Evolutionary conservation across 2,113 vertebrate species (phyloP).

Genomic region (Sphyrna mokarran): DNA sequence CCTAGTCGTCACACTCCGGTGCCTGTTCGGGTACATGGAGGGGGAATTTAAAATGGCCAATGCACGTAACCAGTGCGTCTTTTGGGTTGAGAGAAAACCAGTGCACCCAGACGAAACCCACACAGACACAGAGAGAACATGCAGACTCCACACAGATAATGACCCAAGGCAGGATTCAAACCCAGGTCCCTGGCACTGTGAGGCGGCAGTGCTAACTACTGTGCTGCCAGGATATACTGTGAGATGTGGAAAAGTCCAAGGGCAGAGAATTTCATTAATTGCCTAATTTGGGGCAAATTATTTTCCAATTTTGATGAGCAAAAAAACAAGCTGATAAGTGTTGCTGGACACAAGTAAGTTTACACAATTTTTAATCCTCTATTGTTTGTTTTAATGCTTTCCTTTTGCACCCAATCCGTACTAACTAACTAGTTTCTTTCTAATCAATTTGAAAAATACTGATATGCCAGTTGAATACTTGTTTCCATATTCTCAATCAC

Average conservation of each 20-base stretch:
- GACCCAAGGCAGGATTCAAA: too few relatives aligned
- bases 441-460: neutral
- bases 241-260: neutral
- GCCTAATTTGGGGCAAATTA: neutral
- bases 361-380: neutral
- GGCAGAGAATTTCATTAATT: neutral
- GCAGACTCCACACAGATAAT: too few relatives aligned
- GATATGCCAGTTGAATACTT: neutral
- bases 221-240: too few relatives aligned
- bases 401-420: neutral
- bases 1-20: too few relatives aligned
- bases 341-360: neutral
- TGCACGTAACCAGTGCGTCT: too few relatives aligned
- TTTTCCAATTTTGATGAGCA: neutral
- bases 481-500: neutral
- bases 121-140: too few relatives aligned
- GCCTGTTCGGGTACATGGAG: too few relatives aligned
- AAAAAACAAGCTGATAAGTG: neutral
- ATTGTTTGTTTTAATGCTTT: neutral
- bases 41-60: too few relatives aligned
- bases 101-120: too few relatives aligned
- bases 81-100: too few relatives aligned
- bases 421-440: neutral
- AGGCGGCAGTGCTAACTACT: too few relatives aligned
- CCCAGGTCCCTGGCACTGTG: too few relatives aligned